phyloP scores from a whole-genome alignment of 2,113 vertebrate species.

The Centropristis striata region DNA sequence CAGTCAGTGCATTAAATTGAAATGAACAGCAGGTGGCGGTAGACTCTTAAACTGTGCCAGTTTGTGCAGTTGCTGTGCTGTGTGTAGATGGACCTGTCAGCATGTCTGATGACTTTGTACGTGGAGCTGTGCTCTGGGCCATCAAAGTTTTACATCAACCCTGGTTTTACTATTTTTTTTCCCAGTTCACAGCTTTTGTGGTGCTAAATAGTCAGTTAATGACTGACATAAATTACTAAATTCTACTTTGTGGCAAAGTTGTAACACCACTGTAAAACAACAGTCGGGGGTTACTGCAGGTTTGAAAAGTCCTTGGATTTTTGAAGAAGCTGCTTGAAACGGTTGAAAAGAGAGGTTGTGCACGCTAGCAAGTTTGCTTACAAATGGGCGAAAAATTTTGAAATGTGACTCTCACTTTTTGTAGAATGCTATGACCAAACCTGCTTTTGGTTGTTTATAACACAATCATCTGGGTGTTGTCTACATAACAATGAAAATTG shows the following conservation, averaged over 20 bases:
- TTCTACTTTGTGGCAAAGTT: not conserved
- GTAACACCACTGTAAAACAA: not conserved
- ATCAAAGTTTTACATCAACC: not conserved
- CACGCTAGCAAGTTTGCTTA: too few relatives aligned
- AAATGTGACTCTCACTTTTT: too few relatives aligned
- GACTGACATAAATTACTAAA: not conserved
- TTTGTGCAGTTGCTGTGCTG: not conserved
- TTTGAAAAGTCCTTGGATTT: too few relatives aligned
- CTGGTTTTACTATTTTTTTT: slow-evolving; percentile 29
- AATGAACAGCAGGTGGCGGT: slow-evolving; percentile 75
- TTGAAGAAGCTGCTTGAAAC: too few relatives aligned
- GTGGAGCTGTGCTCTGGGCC: not conserved
- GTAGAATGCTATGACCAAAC: too few relatives aligned
- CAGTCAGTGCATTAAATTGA: not conserved
- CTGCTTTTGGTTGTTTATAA: too few relatives aligned
- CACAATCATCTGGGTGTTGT: too few relatives aligned
- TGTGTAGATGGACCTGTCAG: not conserved
- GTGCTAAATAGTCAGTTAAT: not conserved
- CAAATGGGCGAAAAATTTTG: too few relatives aligned
- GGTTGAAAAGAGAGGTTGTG: too few relatives aligned
- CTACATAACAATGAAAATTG: too few relatives aligned
- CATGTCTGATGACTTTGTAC: slow-evolving; percentile 3
- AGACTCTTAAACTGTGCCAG: slow-evolving; percentile 1
- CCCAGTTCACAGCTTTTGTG: not conserved
- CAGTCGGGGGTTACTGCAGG: too few relatives aligned